Conservation (phyloP, 2,888 invertebrate species). For the Molanna angustata region DNA sequence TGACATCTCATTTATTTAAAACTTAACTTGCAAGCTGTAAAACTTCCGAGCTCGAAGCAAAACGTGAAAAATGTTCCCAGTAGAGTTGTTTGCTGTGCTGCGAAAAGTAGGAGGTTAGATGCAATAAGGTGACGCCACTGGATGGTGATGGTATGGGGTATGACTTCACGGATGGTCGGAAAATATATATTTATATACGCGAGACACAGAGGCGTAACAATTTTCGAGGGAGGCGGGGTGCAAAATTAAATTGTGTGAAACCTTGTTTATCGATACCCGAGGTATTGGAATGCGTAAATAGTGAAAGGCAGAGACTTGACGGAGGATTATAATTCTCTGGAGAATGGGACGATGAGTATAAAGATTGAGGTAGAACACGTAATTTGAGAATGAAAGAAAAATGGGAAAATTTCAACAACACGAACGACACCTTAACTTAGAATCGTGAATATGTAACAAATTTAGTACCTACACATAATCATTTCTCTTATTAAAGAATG, state of each 20-base stretch:
- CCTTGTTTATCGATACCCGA: background rate
- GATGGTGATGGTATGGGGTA: background rate
- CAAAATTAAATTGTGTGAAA: background rate
- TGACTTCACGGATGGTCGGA: slow-evolving; percentile 6
- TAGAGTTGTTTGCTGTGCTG: slow-evolving; percentile 12
- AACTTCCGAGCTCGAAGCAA: slow-evolving; percentile 12
- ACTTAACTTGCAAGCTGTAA: slow-evolving; percentile 14
- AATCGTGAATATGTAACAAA: no score
- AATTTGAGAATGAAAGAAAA: no score
- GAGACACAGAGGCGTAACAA: background rate
- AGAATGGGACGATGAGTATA: no score
- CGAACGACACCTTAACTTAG: no score
- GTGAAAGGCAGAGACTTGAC: no score
- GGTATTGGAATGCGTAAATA: background rate
- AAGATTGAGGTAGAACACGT: no score
- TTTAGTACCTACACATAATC: no score
- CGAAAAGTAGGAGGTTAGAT: background rate
- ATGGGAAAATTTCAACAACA: no score
- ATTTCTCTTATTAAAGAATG: no score
- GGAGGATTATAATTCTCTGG: no score
- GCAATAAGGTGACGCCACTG: background rate
- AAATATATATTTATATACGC: slow-evolving; percentile 10
- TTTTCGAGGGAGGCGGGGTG: background rate
- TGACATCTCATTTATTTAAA: slow-evolving; percentile 17
- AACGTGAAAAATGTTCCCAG: slow-evolving; percentile 17